Evolutionary conservation across 2,113 vertebrate species (phyloP).

Genomic region (Pelusios castaneus): DNA sequence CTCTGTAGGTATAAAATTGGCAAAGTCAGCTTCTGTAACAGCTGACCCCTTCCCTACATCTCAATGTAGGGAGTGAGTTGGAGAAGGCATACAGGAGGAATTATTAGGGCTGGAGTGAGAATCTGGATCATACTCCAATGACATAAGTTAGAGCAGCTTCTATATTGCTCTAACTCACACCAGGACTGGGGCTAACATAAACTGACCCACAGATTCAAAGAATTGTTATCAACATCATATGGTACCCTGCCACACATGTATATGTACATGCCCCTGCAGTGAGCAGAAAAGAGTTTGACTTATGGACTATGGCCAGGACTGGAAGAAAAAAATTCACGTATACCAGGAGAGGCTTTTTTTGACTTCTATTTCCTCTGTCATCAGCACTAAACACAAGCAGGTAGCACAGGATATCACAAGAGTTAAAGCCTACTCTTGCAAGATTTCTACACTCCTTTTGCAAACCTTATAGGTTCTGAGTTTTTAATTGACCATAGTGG

Average conservation of each 20-base stretch:
- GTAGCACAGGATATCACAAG: neutral
- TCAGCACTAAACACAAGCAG: neutral
- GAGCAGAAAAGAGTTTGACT: neutral
- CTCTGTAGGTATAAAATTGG: neutral
- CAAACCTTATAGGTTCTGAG: neutral
- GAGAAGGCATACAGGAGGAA: neutral
- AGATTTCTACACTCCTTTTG: neutral
- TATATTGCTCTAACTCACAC: neutral
- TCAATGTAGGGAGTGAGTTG: neutral
- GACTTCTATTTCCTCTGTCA: neutral
- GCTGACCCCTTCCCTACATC: neutral
- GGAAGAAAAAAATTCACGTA: neutral
- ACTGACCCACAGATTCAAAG: neutral
- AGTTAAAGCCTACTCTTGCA: neutral
- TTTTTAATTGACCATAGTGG: neutral
- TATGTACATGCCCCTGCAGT: neutral
- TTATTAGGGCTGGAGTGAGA: neutral
- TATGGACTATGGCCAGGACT: neutral
- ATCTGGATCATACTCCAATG: neutral
- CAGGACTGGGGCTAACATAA: neutral
- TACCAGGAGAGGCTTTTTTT: neutral
- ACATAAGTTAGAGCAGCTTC: neutral
- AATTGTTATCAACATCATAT: neutral
- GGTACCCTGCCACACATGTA: neutral
- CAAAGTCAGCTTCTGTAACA: neutral